Evolutionary conservation across 2,797 vertebrate species (phyloP).

Genomic region (Pyrocephalus nanus): DNA sequence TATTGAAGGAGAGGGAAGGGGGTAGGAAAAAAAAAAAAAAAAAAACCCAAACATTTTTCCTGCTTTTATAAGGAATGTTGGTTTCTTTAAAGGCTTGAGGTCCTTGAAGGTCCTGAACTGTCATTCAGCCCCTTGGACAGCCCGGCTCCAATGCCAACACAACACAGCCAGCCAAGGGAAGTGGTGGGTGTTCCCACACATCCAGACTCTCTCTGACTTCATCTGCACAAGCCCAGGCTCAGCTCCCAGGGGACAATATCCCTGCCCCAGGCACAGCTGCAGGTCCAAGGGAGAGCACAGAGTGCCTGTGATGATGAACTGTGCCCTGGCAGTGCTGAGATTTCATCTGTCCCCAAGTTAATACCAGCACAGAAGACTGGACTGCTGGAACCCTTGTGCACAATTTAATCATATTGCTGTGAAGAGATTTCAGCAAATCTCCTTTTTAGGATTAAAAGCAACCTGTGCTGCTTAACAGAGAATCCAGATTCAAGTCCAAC

Average conservation of each 20-base stretch:
- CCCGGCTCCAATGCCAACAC: neutral
- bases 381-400: neutral
- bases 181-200: accelerated
- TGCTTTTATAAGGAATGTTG: neutral
- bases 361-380: neutral
- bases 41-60: neutral
- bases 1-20: neutral
- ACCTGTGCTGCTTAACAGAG: neutral
- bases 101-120: neutral
- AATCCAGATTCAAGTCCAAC: neutral
- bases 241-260: neutral
- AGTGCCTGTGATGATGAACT: neutral
- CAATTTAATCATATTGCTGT: neutral
- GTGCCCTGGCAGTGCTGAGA: neutral
- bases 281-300: neutral
- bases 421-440: neutral
- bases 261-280: neutral
- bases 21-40: neutral
- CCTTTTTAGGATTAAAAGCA: neutral
- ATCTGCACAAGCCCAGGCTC: neutral
- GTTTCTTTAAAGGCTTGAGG: neutral
- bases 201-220: neutral
- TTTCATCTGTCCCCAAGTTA: neutral
- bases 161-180: neutral
- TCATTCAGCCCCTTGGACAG: neutral